A percentile compares a stretch with the other conserved stretches of the same genome.
phyloP scores from a whole-genome alignment of 2,797 vertebrate species.

The Acanthornis magna region DNA sequence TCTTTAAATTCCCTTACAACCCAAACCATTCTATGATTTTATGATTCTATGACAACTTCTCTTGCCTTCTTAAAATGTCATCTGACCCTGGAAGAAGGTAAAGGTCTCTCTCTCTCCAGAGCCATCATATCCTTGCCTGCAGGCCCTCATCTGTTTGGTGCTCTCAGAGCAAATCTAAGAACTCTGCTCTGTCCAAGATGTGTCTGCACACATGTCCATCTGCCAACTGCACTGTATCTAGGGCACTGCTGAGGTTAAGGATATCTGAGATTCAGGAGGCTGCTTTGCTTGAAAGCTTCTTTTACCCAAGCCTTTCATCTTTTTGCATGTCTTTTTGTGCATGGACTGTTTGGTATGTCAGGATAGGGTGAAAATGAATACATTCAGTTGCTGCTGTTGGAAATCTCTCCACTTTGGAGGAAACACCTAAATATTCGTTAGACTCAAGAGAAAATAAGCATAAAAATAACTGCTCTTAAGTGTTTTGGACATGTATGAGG shows the following conservation, averaged over 20 bases:
- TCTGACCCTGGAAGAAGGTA: background rate
- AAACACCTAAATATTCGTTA: background rate
- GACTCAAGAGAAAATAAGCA: background rate
- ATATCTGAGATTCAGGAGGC: background rate
- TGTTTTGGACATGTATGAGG: background rate
- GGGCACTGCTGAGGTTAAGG: constrained; percentile 12
- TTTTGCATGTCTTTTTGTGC: background rate
- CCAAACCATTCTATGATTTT: background rate
- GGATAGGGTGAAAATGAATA: background rate
- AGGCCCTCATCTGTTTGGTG: constrained; percentile 3
- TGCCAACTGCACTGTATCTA: background rate
- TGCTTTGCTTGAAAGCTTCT: background rate
- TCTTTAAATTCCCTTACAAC: background rate
- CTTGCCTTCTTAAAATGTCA: background rate
- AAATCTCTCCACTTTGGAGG: background rate
- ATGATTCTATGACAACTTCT: background rate
- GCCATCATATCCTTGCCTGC: background rate
- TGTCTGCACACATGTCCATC: background rate
- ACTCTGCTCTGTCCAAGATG: background rate
- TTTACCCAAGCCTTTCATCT: background rate
- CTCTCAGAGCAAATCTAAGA: background rate
- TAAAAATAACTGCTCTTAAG: background rate
- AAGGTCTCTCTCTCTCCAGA: background rate
- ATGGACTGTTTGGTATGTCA: background rate
- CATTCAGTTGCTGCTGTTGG: background rate